Percentiles rank a stretch among this genome's conserved stretches.
Evolutionary conservation across 2,888 invertebrate genomes (phyloP).

Genomic region (Drosophila ustulata): DNA sequence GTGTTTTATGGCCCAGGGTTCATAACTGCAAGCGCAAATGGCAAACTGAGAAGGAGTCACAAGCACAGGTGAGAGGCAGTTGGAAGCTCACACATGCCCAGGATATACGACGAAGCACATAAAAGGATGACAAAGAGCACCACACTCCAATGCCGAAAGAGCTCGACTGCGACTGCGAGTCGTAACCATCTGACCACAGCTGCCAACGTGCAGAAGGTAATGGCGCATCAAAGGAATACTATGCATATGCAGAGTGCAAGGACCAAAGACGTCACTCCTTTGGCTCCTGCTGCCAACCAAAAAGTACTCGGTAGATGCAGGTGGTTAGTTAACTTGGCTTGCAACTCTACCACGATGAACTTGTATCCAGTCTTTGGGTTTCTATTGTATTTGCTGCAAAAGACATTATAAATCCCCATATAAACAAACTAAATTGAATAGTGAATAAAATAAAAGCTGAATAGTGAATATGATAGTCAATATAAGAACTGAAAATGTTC

Average conservation of each 20-base stretch:
- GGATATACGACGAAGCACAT: not conserved
- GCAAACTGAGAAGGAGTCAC: conserved; percentile 9
- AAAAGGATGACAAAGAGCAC: conserved; percentile 24
- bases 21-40: conserved; percentile 43
- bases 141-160: conserved; percentile 48
- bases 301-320: not conserved
- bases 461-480: too few species aligned
- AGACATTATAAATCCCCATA: not conserved
- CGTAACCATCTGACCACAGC: conserved; percentile 38
- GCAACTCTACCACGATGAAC: not conserved
- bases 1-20: conserved; percentile 52
- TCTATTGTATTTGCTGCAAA: not conserved
- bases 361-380: not conserved
- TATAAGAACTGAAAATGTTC: too few species aligned
- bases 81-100: conserved; percentile 7
- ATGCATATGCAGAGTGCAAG: not conserved
- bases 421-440: too few species aligned
- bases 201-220: conserved; percentile 25
- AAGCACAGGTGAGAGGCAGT: conserved; percentile 15
- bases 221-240: conserved; percentile 22
- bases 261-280: not conserved
- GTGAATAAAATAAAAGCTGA: not conserved
- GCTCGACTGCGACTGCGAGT: not conserved
- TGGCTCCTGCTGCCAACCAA: not conserved
- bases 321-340: not conserved